phyloP scores from a whole-genome alignment of 1,140 invertebrate species.

The Heliconius himera region DNA sequence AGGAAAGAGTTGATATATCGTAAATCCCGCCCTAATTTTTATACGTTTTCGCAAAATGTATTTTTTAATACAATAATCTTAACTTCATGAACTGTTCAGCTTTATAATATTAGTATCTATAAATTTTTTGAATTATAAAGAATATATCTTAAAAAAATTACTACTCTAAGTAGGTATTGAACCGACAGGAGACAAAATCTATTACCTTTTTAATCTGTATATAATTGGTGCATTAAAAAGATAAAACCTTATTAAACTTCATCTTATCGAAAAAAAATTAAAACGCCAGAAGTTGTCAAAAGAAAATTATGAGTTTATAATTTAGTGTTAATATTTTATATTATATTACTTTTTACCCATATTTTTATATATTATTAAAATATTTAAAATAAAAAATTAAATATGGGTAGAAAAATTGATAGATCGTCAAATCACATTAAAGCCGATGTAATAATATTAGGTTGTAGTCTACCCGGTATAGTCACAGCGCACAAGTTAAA shows the following conservation, averaged over 20 bases:
- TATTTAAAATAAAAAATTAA: neutral
- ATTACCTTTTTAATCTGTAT: neutral
- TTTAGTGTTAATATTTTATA: neutral
- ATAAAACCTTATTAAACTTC: neutral
- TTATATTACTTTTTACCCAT: neutral
- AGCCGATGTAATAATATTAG: conserved; percentile 71
- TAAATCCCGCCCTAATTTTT: too few relatives aligned
- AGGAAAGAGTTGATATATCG: neutral
- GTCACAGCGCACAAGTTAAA: conserved; percentile 71
- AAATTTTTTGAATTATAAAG: neutral
- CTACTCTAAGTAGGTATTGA: neutral
- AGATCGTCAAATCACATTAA: conserved; percentile 43
- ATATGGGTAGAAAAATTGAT: conserved; percentile 16
- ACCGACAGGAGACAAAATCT: neutral
- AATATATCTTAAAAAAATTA: neutral
- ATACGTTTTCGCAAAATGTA: too few relatives aligned
- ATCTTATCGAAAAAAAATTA: neutral
- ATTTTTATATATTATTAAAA: neutral
- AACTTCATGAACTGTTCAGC: too few relatives aligned
- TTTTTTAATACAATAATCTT: too few relatives aligned
- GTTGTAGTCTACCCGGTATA: conserved; percentile 72
- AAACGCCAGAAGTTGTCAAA: neutral
- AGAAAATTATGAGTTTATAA: neutral
- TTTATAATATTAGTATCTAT: neutral
- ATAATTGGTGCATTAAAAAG: too few relatives aligned